Base-by-base conservation (phyloP, 1,140 invertebrate genomes). In the Musca vetustissima region DNA sequence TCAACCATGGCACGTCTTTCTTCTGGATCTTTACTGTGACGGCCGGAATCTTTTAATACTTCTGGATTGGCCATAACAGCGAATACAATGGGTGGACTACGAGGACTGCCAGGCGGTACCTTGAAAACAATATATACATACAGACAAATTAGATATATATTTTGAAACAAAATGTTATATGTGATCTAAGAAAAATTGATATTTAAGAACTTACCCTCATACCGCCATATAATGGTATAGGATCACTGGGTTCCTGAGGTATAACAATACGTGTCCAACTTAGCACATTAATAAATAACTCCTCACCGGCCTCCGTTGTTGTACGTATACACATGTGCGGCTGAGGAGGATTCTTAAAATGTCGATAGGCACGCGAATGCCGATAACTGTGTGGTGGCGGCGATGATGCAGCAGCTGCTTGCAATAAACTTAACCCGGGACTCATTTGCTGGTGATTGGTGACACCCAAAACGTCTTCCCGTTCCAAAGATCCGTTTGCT, bases 281-380 rank as follows among this genome's bases (percentile, higher is more conserved):
- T 57, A 91, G 77, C 53, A 91, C 89, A 77, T 90, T 90, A 69
- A 91, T 87, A 70, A 88, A 91, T 15, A 86, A 74, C 73, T 86
- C 85, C 71, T 87, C 84, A 22, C 84, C 76, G 66, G 85, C 86
- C 73, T 86, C 85, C 71, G 89, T 85, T 67, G 84, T 87, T 72
- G 89, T 89, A 74, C 88, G 86, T 73, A 91, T 90, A 81, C 89
- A 90, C 89, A 91, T 90, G 77, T 90, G 88, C 24, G 89, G 89
- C 69, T 91, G 89, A 7, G 89, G 89, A 67, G 89, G 89, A 76
- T 90, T 90, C 76, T 89, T 89, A 70, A 90, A 90, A 72, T 88
- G 84, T 61, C 87, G 83, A 77, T 87, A 86, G 59, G 84, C 85
- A 72, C 85, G 81, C 36, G 85, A 86, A 53, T 83, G 82, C 24